Evolutionary conservation across 2,113 vertebrate species (phyloP), one percentile per base, ranked within the genome.

Genomic region (Atherinomorus stipes): DNA sequence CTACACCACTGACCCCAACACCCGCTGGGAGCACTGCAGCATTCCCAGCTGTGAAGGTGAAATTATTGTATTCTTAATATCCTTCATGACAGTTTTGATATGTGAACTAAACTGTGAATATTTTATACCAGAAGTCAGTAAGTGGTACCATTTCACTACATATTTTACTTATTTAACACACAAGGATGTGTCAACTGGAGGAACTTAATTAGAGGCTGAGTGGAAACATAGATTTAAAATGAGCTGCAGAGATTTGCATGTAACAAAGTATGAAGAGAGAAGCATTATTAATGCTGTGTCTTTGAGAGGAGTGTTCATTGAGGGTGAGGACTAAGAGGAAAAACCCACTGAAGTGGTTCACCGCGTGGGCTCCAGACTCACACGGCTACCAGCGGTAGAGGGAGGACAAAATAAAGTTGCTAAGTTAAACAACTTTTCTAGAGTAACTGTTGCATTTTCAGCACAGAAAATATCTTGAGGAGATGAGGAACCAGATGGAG

Each of bases 401-500:
- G 2, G 5, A 34, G 31, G 4, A 34, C 31, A 7, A 34, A 34
- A 34, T 28, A 28, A 6, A 28, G 3, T 6, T 4, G 28, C 28
- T 28, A 28, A 28, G 28, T 8, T 34, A n/a, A 15, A 15, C 21
- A 23, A 22, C 11, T 22, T 5, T 31, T 49, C 21, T 22, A 64
- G 4, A 21, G 3, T 31, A 22, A 18, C 21, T 22, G 8, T 38
- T 57, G 7, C 6, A 47, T 28, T 10, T 3, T 18, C 42, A 60
- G 19, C 47, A 99, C 97, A 68, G 94, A 84, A 98, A 97, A 88
- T 95, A 96, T 76, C 86, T 99, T 49, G 95, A 92, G 79, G 92
- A 84, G 76, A 99, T 99, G 98, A 96, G 98, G 10, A 99, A 99
- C 98, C 97, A 0, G 97, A 99, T 8, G 97, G 96, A 1, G 97